Conservation (phyloP, 2,113 vertebrate genomes). For the Danionella cerebrum region DNA sequence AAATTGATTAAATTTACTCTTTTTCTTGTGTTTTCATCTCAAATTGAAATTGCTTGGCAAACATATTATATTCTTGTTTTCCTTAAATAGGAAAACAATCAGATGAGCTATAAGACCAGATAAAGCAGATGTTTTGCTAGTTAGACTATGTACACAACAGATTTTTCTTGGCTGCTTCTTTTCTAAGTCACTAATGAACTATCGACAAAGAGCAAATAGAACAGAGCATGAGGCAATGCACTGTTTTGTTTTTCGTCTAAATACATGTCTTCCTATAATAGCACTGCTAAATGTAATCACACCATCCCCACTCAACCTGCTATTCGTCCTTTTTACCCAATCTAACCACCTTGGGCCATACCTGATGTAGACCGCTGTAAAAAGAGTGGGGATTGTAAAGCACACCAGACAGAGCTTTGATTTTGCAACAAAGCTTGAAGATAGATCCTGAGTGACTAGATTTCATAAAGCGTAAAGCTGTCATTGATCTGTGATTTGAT, state of each 20-base stretch:
- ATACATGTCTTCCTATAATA: conserved; percentile 18
- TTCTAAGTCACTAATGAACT: conserved; percentile 33
- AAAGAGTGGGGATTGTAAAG: conserved; percentile 17
- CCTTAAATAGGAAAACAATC: background rate
- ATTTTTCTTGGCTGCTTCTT: conserved; percentile 19
- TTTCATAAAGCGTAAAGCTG: conserved; percentile 33
- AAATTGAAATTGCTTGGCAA: background rate
- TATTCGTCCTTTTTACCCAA: background rate
- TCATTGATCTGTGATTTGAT: conserved; percentile 49
- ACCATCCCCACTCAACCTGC: background rate
- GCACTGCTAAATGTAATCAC: conserved; percentile 11
- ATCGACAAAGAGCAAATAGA: conserved; percentile 32
- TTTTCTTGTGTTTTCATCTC: too few species aligned
- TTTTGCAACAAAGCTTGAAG: conserved; percentile 36
- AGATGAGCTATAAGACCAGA: conserved; percentile 11
- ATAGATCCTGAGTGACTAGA: conserved; percentile 32
- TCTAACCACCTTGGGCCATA: background rate
- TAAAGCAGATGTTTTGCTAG: conserved; percentile 15
- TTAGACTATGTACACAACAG: conserved; percentile 25
- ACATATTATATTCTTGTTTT: background rate
- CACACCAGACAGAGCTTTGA: conserved; percentile 35
- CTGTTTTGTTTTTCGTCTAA: conserved; percentile 22
- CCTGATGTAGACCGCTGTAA: conserved; percentile 29
- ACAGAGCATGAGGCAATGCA: conserved; percentile 24
- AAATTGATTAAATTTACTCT: too few species aligned